Conservation (phyloP, 2,888 invertebrate species). For the Ommatoiulus sabulosus region DNA sequence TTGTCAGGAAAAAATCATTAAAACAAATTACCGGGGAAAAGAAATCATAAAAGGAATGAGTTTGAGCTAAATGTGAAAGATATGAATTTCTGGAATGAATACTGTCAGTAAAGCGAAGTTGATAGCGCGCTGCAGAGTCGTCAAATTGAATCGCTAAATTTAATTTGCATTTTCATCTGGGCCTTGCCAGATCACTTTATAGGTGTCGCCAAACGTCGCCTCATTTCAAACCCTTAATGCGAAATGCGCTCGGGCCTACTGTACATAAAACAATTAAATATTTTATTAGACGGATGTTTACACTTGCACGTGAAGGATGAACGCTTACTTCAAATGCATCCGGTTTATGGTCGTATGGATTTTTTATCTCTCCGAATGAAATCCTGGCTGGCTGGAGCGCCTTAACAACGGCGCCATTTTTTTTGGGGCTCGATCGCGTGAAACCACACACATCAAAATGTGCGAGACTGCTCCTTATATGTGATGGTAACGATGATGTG, state of each 20-base stretch:
- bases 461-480: too few species aligned
- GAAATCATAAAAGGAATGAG: neutral
- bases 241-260: neutral
- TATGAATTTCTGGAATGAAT: neutral
- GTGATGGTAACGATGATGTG: too few species aligned
- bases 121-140: neutral
- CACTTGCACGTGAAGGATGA: neutral
- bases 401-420: neutral
- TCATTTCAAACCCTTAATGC: neutral
- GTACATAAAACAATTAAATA: neutral
- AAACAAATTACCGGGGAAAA: neutral
- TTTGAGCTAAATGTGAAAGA: neutral
- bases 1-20: conserved; percentile 1
- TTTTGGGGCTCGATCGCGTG: neutral
- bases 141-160: neutral
- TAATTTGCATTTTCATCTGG: neutral
- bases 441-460: too few species aligned
- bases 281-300: neutral
- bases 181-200: neutral
- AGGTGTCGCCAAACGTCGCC: neutral
- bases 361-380: too few species aligned
- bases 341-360: neutral
- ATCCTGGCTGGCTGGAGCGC: neutral
- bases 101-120: neutral
- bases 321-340: neutral